These are phyloP conservation scores for Pantherophis guttatus DNA, from an alignment of 2,113 vertebrate species.

Conservation along the genomic window DNA sequence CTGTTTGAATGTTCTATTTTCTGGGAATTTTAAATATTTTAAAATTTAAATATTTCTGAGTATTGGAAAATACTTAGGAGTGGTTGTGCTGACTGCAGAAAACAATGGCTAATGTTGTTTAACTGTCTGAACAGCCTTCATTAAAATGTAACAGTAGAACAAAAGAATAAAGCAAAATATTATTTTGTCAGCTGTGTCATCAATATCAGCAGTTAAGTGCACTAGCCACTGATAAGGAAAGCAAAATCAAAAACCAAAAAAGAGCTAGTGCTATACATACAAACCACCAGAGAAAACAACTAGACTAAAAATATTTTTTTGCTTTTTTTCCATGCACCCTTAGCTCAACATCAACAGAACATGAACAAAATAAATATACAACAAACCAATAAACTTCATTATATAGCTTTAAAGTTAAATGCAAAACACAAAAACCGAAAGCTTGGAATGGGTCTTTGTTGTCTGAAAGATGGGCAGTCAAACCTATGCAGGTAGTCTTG, in stretches of 20 bases:
- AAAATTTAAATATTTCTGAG: not conserved
- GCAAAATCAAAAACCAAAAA: not conserved
- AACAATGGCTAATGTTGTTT: not conserved
- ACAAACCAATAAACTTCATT: not conserved
- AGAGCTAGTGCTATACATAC: not conserved
- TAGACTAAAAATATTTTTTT: not conserved
- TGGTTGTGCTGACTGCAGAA: not conserved
- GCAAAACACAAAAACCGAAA: not conserved
- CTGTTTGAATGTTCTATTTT: not conserved
- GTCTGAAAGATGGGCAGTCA: not conserved
- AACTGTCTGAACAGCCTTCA: not conserved
- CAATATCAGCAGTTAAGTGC: not conserved
- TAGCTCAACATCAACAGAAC: not conserved
- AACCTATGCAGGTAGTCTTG: not conserved
- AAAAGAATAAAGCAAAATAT: not conserved
- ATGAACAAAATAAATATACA: not conserved
- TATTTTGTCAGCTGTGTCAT: not conserved
- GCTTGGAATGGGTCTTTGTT: not conserved
- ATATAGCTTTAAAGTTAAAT: not conserved
- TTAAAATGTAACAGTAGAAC: not conserved
- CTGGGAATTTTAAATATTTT: not conserved
- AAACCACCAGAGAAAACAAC: not conserved
- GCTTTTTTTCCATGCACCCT: not conserved
- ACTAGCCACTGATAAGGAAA: not conserved
- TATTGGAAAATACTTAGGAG: not conserved